Percentiles rank a stretch among this genome's conserved stretches.
phyloP scores from a whole-genome alignment of 2,888 invertebrate species.

The Lasioglossum marginatum region DNA sequence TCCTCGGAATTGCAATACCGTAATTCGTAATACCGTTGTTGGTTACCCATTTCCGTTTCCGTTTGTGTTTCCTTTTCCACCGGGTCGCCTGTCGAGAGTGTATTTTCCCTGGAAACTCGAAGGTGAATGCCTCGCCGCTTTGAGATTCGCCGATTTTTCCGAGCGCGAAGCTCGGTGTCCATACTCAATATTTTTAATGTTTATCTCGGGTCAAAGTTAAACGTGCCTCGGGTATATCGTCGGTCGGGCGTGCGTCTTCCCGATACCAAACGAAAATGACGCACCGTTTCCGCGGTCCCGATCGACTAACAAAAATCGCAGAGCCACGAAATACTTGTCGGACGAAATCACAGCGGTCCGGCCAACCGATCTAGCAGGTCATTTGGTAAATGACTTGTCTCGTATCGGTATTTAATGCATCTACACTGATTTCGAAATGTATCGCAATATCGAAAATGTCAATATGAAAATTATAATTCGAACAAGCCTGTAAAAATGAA shows the following conservation, averaged over 20 bases:
- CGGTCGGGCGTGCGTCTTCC: neutral
- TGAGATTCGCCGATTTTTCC: conserved; percentile 1
- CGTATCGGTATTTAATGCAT: too few relatives aligned
- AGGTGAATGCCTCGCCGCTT: neutral
- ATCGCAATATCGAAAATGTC: too few relatives aligned
- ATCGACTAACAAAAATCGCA: neutral
- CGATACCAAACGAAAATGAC: neutral
- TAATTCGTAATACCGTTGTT: neutral
- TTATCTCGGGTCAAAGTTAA: conserved; percentile 62
- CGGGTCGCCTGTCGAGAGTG: neutral
- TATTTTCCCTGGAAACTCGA: neutral
- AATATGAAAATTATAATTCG: too few relatives aligned
- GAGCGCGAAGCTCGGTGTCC: neutral
- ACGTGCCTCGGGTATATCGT: conserved; percentile 24
- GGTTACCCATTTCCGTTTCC: neutral
- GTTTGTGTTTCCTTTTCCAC: neutral
- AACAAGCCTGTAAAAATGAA: too few relatives aligned
- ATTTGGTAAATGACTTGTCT: too few relatives aligned
- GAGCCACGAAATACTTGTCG: neutral
- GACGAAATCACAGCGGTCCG: neutral
- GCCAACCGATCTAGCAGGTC: too few relatives aligned
- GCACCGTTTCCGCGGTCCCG: neutral
- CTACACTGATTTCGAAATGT: too few relatives aligned
- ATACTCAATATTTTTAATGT: conserved; percentile 46
- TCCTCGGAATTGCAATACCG: neutral